Percentiles rank a stretch among this genome's conserved stretches.
phyloP scores from a whole-genome alignment of 2,888 invertebrate species.

The Brenthis ino region DNA sequence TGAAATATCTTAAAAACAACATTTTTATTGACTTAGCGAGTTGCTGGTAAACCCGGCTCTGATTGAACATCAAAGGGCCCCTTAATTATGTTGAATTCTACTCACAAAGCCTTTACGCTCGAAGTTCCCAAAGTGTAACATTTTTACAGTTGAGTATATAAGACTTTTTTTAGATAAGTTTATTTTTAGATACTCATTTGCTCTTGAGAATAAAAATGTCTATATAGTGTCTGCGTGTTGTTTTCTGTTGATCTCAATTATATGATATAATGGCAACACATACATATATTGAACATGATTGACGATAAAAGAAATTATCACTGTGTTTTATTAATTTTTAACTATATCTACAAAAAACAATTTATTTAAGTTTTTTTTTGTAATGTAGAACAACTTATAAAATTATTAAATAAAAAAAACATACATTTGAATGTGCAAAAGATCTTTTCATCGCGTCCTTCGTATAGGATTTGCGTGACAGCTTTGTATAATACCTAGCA shows the following conservation, averaged over 20 bases:
- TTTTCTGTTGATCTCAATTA: too few relatives aligned
- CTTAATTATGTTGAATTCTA: conserved; percentile 21
- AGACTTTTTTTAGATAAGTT: not conserved
- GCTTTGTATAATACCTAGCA: conserved; percentile 10
- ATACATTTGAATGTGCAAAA: not conserved
- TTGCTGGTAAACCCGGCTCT: conserved; percentile 18
- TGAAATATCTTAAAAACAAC: conserved; percentile 15
- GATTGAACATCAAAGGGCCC: conserved; percentile 25
- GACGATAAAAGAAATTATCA: too few relatives aligned
- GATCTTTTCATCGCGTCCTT: conserved; percentile 1
- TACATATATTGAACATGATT: too few relatives aligned
- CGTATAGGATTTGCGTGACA: not conserved
- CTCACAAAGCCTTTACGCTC: not conserved
- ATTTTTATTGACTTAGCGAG: conserved; percentile 25
- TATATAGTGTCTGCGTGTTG: too few relatives aligned
- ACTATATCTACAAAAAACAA: too few relatives aligned
- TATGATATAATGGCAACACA: too few relatives aligned
- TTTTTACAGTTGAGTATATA: not conserved
- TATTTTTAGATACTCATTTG: too few relatives aligned
- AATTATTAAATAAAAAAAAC: not conserved
- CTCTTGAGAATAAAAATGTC: too few relatives aligned
- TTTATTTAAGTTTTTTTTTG: too few relatives aligned
- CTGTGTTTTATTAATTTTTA: too few relatives aligned
- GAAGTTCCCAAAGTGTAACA: not conserved
- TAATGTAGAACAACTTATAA: too few relatives aligned